Evolutionary conservation across 2,113 vertebrate species (phyloP).

Genomic region (Girardinichthys multiradiatus): DNA sequence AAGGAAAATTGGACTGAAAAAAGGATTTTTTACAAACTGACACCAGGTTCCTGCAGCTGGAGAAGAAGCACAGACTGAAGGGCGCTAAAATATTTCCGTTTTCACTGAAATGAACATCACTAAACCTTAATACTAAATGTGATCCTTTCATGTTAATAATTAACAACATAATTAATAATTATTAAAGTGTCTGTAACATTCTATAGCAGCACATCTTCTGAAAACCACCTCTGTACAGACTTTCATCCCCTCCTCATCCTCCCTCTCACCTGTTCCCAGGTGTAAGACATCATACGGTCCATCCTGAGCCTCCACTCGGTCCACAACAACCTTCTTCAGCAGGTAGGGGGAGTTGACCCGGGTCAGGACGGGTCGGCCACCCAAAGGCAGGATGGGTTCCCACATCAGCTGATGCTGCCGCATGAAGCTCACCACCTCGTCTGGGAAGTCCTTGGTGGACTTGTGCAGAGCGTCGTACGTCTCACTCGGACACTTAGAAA

Average conservation of each 20-base stretch:
- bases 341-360: constrained; percentile 72
- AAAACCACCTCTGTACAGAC: background rate
- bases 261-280: constrained; percentile 85
- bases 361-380: constrained; percentile 78
- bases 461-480: constrained; percentile 84
- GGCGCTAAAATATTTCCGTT: no score
- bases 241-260: background rate
- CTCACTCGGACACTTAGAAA: constrained; percentile 87
- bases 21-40: no score
- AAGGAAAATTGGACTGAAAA: no score
- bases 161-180: no score
- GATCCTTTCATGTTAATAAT: no score
- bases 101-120: no score
- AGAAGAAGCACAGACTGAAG: no score
- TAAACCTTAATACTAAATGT: no score
- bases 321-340: constrained; percentile 83
- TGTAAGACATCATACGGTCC: constrained; percentile 82
- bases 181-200: no score
- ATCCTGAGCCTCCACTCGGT: constrained; percentile 81
- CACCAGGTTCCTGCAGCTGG: background rate
- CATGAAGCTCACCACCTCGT: constrained; percentile 89
- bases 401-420: constrained; percentile 89
- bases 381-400: constrained; percentile 83
- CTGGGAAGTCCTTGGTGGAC: constrained; percentile 87
- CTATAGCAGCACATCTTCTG: no score